Evolutionary conservation across 2,888 invertebrate species (phyloP).

Genomic region (Aleiodes leptofemur): DNA sequence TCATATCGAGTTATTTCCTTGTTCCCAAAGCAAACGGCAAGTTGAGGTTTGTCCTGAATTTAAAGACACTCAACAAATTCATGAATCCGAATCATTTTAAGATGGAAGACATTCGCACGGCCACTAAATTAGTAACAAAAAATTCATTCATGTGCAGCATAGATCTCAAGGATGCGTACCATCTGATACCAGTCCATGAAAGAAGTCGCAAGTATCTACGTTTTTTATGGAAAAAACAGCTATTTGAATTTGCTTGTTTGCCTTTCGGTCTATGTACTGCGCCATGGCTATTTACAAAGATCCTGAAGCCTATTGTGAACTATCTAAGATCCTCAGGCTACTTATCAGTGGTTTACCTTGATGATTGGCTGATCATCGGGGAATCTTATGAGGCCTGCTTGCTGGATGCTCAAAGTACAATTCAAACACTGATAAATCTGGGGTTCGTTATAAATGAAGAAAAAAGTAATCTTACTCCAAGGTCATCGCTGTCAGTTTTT

Average conservation of each 20-base stretch:
- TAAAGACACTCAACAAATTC: constrained; percentile 51
- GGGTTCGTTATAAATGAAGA: constrained; percentile 46
- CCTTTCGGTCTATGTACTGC: constrained; percentile 43
- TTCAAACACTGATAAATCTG: constrained; percentile 25
- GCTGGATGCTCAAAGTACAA: constrained; percentile 31
- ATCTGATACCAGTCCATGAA: neutral
- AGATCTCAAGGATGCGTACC: neutral
- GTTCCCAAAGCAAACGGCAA: constrained; percentile 46
- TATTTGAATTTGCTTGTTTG: constrained; percentile 37
- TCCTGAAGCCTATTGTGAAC: constrained; percentile 39
- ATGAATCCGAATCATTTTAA: constrained; percentile 51
- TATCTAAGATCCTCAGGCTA: constrained; percentile 25
- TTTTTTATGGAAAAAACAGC: constrained; percentile 11
- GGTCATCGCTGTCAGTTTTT: constrained; percentile 43
- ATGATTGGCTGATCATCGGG: constrained; percentile 41
- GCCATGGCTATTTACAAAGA: constrained; percentile 13
- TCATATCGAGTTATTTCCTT: constrained; percentile 35
- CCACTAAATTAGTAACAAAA: constrained; percentile 36
- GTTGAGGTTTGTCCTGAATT: constrained; percentile 47
- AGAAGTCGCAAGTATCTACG: constrained; percentile 24
- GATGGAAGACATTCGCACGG: constrained; percentile 51
- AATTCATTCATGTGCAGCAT: constrained; percentile 28
- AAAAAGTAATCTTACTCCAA: constrained; percentile 38
- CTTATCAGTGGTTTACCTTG: constrained; percentile 39
- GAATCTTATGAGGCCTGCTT: constrained; percentile 30